Base-by-base conservation (phyloP, 2,888 invertebrate genomes). In the Philopedon plagiatum region DNA sequence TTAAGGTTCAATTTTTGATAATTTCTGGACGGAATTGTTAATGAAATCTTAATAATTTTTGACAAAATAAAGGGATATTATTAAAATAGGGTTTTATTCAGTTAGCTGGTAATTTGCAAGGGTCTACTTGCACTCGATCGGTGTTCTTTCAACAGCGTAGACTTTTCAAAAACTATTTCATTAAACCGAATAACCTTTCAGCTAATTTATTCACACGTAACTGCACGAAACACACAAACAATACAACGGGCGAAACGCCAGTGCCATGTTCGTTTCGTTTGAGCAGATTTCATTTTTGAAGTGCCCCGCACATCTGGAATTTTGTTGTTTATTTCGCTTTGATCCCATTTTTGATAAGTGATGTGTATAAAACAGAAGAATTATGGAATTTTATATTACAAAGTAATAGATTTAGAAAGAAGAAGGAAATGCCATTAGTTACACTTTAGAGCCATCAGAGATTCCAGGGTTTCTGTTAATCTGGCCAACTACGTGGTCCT, bases 141-240 rank as follows among this genome's bases (percentile, higher is more conserved):
- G 26, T 26, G 26, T 26, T n/a, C 4, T 15, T 54, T n/a, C n/a
- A n/a, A n/a, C n/a, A 29, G 29, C 29, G 51, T 32, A n/a, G 5
- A 13, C 15, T 11, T 32, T 54, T 18, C 51, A 29, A 54, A 54
- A 32, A 54, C 51, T 54, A 54, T 54, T 54, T 54, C 13, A 54
- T 54, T 29, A 54, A 54, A 54, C 46, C 11, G 29, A 1, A 29
- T 54, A 29, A 54, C 29, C 29, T 29, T 54, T 29, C 5, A 32
- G 29, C 29, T 54, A 54, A 54, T 54, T 54, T 54, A 54, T 54
- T 54, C 51, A 54, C 51, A 54, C 51, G 29, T 54, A 18, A 54
- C 8, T 29, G 51, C 51, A 54, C 51, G 51, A 29, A 54, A 54
- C 51, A 29, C 13, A 54, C 18, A 29, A 15, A 5, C 32, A 8